Evolutionary conservation across 2,797 vertebrate species (phyloP), one percentile per base, ranked within the genome.

Genomic region (Sebastiscus tertius): DNA sequence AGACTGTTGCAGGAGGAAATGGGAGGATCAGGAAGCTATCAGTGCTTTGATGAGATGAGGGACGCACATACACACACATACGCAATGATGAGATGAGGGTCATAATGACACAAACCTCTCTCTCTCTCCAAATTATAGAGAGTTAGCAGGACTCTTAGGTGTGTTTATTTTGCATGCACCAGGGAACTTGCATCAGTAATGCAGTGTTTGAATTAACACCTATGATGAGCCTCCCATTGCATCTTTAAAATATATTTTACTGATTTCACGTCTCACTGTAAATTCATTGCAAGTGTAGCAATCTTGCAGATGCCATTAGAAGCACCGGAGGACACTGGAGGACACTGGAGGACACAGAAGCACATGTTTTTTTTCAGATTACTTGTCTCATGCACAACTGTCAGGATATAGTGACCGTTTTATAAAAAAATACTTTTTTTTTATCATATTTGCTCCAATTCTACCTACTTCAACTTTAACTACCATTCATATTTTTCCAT

Each of bases 21-120:
- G 46, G 58, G 13, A 34, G 62, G 69, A 68, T 84, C 70, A 85
- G 34, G 62, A 75, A 75, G 60, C 46, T 64, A 71, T 72, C 56
- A 75, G 29, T 18, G 49, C 49, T 58, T 8, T 75, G 65, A 65
- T 77, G 56, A 81, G 55, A 68, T 63, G 70, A 70, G 54, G 69
- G 12, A 29, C 24, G 8, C 54, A 29, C 24, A 33, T n/a, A 70
- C 75, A 61, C 24, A 12, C 60, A 34, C 42, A 26, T 49, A 24
- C 62, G 7, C 60, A 65, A 10, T 24, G 60, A 67, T 26, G 33
- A 60, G 22, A 46, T 61, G 20, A 55, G 10, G 18, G 20, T 54
- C 31, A 71, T 54, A 24, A 36, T 39, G 58, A 49, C 18, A 55
- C 36, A 71, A 70, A 70, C 3, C 1, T 20, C n/a, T 27, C 18